A percentile compares a stretch with the other conserved stretches of the same genome.
These are phyloP conservation scores for Muntiacus reevesi DNA, from an alignment of 2,113 vertebrate species.

Conservation along the genomic window DNA sequence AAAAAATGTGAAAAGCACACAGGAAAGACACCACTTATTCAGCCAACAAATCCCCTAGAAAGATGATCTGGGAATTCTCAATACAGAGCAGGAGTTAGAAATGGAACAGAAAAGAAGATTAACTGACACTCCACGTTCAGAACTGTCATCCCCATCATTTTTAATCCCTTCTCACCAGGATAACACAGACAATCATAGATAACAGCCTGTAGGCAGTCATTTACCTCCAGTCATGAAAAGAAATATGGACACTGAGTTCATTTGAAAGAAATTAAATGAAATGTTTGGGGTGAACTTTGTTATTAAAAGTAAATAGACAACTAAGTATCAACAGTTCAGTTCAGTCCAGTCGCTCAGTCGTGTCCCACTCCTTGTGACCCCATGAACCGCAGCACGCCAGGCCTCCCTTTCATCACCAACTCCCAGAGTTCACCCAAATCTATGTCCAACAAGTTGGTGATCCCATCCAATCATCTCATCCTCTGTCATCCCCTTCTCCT, in stretches of 20 bases:
- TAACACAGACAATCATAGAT: not conserved
- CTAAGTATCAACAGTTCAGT: not conserved
- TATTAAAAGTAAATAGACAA: not conserved
- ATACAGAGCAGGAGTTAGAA: not conserved
- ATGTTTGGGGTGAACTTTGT: not conserved
- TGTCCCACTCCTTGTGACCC: fast-evolving
- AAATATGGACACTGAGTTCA: not conserved
- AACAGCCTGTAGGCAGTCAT: not conserved
- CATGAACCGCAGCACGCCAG: fast-evolving
- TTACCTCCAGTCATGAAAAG: not conserved
- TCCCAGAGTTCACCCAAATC: not conserved
- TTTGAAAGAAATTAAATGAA: not conserved
- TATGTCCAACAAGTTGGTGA: not conserved
- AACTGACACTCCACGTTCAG: not conserved
- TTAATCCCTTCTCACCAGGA: not conserved
- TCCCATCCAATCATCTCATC: not conserved
- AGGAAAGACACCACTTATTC: not conserved
- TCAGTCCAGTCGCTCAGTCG: not conserved
- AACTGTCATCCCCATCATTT: not conserved
- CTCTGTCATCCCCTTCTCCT: not conserved
- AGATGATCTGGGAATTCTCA: not conserved
- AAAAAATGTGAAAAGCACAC: not conserved
- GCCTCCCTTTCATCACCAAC: not conserved
- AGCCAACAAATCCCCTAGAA: not conserved
- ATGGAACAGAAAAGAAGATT: not conserved